Evolutionary conservation across 2,113 vertebrate genomes (phyloP), one percentile per base, ranked within the genome.

Genomic region (Anguilla rostrata): DNA sequence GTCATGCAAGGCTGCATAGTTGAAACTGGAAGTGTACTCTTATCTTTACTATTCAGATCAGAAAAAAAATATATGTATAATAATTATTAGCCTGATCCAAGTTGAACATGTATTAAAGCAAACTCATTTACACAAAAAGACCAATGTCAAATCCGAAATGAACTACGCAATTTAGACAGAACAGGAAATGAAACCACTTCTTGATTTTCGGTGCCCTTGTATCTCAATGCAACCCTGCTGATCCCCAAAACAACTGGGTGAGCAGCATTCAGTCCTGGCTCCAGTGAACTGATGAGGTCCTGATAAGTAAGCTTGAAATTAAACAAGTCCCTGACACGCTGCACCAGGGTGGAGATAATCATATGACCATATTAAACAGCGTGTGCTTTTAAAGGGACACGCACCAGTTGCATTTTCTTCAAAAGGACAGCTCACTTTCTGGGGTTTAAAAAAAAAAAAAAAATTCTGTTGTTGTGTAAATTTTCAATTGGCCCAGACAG

Each of bases 21-120:
- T 88, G 85, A 93, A 94, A 95, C 93, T 93, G 93, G 93, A 93
- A 92, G 92, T 84, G 83, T 41, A 89, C 56, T 89, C 92, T 91
- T 92, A 92, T 93, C 91, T 90, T 83, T 92, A 84, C 90, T 83
- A 90, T 87, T 82, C 40, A 14, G 7, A 46, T 82, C 2, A 1
- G 53, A 29, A 89, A 82, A 85, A 89, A 88, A 86, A 91, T 89
- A 34, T 34, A 34, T 34, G 40, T 85, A 90, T 91, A 84, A 92
- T 85, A 89, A 89, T 90, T 88, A 85, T 46, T 86, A 85, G 85
- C 81, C 84, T 40, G 26, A 81, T 9, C 49, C 75, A 78, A 83
- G 85, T 78, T 46, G 22, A 56, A 56, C 66, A 83, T 41, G 0
- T 82, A 66, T 88, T 46, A 46, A 3, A 41, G 39, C 39, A 81